phyloP scores from a whole-genome alignment of 2,888 invertebrate genomes.

The Druceiella hillmani region DNA sequence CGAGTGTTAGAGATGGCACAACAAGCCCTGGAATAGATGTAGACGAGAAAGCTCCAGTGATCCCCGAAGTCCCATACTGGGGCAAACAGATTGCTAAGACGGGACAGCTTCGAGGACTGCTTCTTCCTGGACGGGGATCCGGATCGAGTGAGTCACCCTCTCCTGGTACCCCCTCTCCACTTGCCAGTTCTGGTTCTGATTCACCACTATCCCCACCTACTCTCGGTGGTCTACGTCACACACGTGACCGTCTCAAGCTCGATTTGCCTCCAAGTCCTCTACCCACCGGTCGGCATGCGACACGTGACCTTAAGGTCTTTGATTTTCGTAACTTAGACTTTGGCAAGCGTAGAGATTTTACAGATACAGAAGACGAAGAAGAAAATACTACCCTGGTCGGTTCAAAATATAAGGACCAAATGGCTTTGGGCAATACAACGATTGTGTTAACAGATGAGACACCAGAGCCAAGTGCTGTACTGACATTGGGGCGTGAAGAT shows the following conservation, averaged over 20 bases:
- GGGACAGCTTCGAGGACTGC: no score
- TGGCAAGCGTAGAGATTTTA: no score
- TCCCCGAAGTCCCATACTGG: background rate
- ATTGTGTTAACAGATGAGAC: conserved; percentile 46
- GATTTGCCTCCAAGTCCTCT: conserved; percentile 59
- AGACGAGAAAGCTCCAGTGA: background rate
- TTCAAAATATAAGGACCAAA: no score
- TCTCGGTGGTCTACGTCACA: conserved; percentile 67
- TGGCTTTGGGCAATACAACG: no score
- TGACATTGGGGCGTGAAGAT: conserved; percentile 32
- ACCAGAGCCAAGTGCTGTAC: conserved; percentile 33
- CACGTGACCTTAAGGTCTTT: conserved; percentile 17
- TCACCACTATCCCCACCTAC: conserved; percentile 13
- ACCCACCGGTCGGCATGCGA: conserved; percentile 30
- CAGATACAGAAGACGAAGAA: no score
- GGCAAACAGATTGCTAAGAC: background rate
- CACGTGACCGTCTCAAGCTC: conserved; percentile 64
- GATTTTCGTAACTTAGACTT: conserved; percentile 18
- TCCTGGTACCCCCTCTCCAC: conserved; percentile 40
- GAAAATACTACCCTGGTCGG: no score
- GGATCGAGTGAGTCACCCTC: conserved; percentile 45
- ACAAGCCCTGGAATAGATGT: conserved; percentile 1
- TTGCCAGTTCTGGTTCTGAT: conserved; percentile 30
- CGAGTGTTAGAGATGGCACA: conserved; percentile 12
- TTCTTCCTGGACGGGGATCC: no score